Conservation (phyloP, 2,113 vertebrate genomes). For the Cinclus mexicanus region DNA sequence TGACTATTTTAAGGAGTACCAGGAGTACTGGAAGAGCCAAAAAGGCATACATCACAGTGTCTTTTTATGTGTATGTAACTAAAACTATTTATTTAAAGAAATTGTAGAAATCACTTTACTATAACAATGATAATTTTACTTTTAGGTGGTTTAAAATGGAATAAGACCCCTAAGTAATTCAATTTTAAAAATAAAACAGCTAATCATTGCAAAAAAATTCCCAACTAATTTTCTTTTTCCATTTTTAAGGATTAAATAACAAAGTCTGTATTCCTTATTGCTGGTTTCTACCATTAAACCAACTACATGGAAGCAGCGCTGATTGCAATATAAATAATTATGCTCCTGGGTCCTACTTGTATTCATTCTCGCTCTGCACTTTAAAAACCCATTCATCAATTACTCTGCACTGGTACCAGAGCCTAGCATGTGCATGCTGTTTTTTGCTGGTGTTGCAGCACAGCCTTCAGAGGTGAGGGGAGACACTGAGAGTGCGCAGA, state of each 20-base stretch:
- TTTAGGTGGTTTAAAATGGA: constrained; percentile 5
- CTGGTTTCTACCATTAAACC: constrained; percentile 72
- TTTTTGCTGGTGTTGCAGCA: neutral
- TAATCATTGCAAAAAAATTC: neutral
- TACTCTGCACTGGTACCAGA: constrained; percentile 55
- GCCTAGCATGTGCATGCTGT: constrained; percentile 28
- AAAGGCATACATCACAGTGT: neutral
- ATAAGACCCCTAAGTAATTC: neutral
- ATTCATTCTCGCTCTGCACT: constrained; percentile 74
- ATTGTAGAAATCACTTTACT: neutral
- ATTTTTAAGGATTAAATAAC: constrained; percentile 73
- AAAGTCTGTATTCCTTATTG: constrained; percentile 65
- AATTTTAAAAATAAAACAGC: constrained; percentile 31
- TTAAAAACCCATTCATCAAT: constrained; percentile 78
- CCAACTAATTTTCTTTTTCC: constrained; percentile 37
- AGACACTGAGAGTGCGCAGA: neutral
- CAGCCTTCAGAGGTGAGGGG: constrained; percentile 8
- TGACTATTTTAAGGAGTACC: constrained; percentile 40
- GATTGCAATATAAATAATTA: constrained; percentile 77
- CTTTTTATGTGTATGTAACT: neutral
- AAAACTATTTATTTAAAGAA: constrained; percentile 9
- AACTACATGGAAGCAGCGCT: constrained; percentile 67
- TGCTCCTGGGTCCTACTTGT: constrained; percentile 74
- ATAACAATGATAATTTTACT: neutral
- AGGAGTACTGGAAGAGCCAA: neutral